Conservation (phyloP, 2,113 vertebrate genomes). For the Cettia cetti region DNA sequence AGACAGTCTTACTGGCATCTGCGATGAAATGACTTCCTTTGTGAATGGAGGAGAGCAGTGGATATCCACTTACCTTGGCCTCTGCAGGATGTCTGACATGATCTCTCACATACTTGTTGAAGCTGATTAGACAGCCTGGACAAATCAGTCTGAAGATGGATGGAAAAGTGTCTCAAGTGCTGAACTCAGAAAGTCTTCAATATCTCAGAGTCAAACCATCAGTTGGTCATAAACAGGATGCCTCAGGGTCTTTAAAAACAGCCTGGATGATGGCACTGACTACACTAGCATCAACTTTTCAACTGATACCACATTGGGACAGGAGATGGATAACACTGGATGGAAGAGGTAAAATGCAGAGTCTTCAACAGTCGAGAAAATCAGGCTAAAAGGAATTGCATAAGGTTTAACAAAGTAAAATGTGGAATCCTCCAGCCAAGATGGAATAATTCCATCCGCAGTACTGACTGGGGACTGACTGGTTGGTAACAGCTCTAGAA, state of each 20-base stretch:
- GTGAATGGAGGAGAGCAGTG: neutral
- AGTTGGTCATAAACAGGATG: neutral
- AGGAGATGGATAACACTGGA: neutral
- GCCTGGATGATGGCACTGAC: neutral
- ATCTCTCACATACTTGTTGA: neutral
- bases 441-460: neutral
- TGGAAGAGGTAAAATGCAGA: neutral
- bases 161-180: neutral
- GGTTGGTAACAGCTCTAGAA: neutral
- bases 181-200: neutral
- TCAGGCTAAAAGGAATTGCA: neutral
- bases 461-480: neutral
- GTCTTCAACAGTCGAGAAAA: neutral
- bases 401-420: neutral
- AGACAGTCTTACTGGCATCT: neutral
- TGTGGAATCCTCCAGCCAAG: neutral
- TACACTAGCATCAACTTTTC: neutral
- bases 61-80: neutral
- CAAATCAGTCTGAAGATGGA: neutral
- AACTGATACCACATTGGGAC: rapidly evolving
- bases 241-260: neutral
- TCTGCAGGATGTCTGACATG: neutral
- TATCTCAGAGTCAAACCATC: neutral
- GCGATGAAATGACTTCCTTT: neutral
- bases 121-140: neutral